Evolutionary conservation across 2,888 invertebrate species (phyloP), one percentile per base, ranked within the genome.

Genomic region (Hirtodrosophila duncani): DNA sequence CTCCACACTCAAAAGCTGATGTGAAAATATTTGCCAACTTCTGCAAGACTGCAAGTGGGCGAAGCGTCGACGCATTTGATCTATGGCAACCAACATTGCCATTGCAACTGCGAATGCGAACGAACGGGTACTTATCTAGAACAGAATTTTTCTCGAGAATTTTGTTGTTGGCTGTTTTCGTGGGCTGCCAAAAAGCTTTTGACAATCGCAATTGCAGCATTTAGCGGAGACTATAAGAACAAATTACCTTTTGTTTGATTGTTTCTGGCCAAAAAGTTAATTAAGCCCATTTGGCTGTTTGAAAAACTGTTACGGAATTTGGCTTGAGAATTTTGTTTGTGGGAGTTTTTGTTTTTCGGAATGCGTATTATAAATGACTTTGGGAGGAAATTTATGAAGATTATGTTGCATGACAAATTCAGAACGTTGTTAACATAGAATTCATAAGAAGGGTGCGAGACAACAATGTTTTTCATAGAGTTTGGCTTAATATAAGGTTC

Each of bases 211-310:
- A 23, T 66, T 71, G 72, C 80, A 52, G 52, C 52, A 52, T 61
- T 59, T 59, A 60, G 46, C 42, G 44, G 42, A 41, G 42, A 45
- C 51, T 53, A 33, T 45, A 42, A 61, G 61, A 79, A 71, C 72
- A 74, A 74, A 74, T 74, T 80, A 66, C 68, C 78, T 58, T 72
- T 64, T 65, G 72, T 69, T 72, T 41, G 57, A 56, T 29, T 63
- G 30, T 6, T 30, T 21, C 10, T 30, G 50, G 80, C 80, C 77
- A 57, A 64, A 71, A 72, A 80, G 52, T 72, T 77, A 74, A 80
- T 74, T 74, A 74, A 78, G 78, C 78, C 60, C 72, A 77, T 80
- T 72, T 68, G 65, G 66, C 61, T 80, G 78, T 77, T 77, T 80
- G 71, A 72, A 58, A 58, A 66, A 52, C 21, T 56, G 31, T 23